Evolutionary conservation across 2,113 vertebrate genomes (phyloP).

Genomic region (Centropus unirufus): DNA sequence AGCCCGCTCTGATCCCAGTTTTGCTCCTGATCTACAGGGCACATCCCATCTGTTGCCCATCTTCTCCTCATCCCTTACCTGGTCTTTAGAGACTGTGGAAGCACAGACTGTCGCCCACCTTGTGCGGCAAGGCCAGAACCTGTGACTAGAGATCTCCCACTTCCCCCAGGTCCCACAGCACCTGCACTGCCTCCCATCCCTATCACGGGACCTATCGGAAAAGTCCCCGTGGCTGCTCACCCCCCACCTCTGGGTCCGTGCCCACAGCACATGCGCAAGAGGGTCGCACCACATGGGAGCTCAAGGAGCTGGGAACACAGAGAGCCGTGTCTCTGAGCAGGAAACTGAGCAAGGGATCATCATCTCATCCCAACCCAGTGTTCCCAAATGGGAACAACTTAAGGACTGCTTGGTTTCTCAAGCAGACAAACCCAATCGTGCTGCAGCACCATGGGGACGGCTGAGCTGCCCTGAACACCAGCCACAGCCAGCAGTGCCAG

Average conservation of each 20-base stretch:
- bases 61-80: neutral
- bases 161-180: neutral
- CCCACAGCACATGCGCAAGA: accelerated
- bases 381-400: neutral
- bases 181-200: neutral
- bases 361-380: neutral
- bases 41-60: accelerated
- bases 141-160: accelerated
- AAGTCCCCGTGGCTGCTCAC: accelerated
- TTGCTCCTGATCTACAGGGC: accelerated
- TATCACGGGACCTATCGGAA: neutral
- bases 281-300: accelerated
- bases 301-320: accelerated
- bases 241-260: accelerated
- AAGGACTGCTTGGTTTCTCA: neutral
- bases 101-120: neutral
- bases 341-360: neutral
- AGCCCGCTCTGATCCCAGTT: accelerated
- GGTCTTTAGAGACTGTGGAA: neutral
- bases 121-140: accelerated
- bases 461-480: neutral
- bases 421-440: neutral
- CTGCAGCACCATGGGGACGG: no score
- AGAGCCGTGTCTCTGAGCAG: neutral
- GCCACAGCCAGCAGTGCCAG: accelerated